These are phyloP conservation scores for Leptura quadrifasciata DNA, from an alignment of 2,888 invertebrate species.

Conservation along the genomic window DNA sequence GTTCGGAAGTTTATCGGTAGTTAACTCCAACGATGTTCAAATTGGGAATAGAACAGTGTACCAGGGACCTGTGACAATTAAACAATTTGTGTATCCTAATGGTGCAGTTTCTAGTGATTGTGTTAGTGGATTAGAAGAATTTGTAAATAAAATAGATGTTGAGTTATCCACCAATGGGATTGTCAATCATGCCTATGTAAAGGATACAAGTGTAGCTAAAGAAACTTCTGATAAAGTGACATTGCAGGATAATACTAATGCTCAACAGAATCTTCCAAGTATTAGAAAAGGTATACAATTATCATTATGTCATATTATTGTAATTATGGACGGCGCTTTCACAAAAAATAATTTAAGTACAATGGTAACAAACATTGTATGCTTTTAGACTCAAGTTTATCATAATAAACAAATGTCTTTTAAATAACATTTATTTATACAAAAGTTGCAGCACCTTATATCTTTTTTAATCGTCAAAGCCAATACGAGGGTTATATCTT, in stretches of 20 bases:
- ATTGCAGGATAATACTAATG: slow-evolving; percentile 2
- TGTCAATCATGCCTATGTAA: slow-evolving; percentile 49
- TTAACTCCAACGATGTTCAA: slow-evolving; percentile 83
- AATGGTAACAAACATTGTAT: too few relatives aligned
- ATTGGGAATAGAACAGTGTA: slow-evolving; percentile 87
- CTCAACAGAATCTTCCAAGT: slow-evolving; percentile 29
- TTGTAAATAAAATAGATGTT: slow-evolving; percentile 20
- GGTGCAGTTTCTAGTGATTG: slow-evolving; percentile 41
- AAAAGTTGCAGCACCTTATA: too few relatives aligned
- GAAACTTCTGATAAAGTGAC: not conserved
- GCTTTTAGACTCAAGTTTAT: too few relatives aligned
- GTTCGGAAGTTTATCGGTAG: slow-evolving; percentile 80
- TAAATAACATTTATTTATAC: too few relatives aligned
- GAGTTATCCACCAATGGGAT: slow-evolving; percentile 36
- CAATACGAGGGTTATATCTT: too few relatives aligned
- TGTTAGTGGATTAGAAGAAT: slow-evolving; percentile 28
- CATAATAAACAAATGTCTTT: too few relatives aligned
- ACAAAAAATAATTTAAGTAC: too few relatives aligned
- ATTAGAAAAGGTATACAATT: slow-evolving; percentile 40
- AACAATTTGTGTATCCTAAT: slow-evolving; percentile 79
- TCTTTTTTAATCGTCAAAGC: too few relatives aligned
- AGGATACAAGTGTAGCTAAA: slow-evolving; percentile 8
- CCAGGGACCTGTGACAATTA: slow-evolving; percentile 86
- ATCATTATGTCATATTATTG: not conserved
- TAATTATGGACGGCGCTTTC: too few relatives aligned